Conservation (phyloP, 2,797 vertebrate genomes). For the Protonibea diacanthus region DNA sequence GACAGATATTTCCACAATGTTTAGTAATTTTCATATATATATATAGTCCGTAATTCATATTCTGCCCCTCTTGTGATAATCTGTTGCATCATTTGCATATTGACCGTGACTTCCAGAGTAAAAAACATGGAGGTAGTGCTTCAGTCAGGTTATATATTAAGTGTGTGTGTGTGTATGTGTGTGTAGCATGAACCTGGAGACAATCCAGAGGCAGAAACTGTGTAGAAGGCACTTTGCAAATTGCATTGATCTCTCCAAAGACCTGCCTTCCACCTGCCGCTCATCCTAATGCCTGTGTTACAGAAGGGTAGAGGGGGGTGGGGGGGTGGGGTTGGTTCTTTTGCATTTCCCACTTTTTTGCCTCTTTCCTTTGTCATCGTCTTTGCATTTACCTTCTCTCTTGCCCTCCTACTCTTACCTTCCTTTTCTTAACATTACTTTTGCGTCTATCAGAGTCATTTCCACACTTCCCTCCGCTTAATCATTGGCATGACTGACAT, state of each 20-base stretch:
- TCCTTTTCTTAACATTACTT: conserved; percentile 3
- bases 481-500: conserved; percentile 45
- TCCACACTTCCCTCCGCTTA: conserved; percentile 8
- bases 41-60: conserved; percentile 31
- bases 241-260: conserved; percentile 73
- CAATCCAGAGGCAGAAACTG: conserved; percentile 60
- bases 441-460: too few relatives aligned
- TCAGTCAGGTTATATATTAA: conserved; percentile 29
- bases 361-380: not conserved
- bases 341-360: conserved; percentile 1
- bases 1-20: not conserved
- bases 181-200: conserved; percentile 37
- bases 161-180: conserved; percentile 5
- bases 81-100: conserved; percentile 48
- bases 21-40: conserved; percentile 10
- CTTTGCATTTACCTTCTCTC: conserved; percentile 7
- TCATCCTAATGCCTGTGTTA: conserved; percentile 64
- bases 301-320: conserved; percentile 1
- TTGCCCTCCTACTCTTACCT: not conserved
- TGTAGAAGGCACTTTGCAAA: conserved; percentile 74
- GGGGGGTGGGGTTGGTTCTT: not conserved
- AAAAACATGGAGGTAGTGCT: conserved; percentile 43
- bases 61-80: conserved; percentile 17
- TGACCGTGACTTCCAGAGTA: conserved; percentile 14
- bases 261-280: conserved; percentile 65